Base-by-base conservation (phyloP, 2,888 invertebrate species). In the Meiosimyza platycephala region DNA sequence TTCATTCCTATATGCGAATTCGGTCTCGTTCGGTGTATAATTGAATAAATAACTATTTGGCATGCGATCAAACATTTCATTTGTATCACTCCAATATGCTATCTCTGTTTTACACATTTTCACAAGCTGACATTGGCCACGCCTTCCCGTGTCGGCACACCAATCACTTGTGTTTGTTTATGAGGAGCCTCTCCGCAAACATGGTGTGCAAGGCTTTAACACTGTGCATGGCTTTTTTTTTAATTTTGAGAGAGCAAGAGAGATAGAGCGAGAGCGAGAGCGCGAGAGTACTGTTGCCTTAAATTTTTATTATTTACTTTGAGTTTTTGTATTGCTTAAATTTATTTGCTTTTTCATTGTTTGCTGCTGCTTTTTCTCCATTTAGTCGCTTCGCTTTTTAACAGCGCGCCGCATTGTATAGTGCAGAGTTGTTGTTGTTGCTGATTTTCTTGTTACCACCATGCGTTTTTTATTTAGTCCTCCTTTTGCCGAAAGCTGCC, bases 361-460 rank as follows among this genome's bases (percentile, higher is more conserved):
- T 33, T 52, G 22, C 16, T 47, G 50, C 52, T 40, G 72, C 60
- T 62, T 70, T 64, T 71, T 48, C 22, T 60, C 65, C 51, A 18
- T 55, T 54, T 47, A 63, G 48, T 67, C 60, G 71, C 65, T 70
- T 64, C 57, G 57, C 71, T 71, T 59, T 71, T 70, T 65, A 28
- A 28, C 12, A 13, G n/a, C 3, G 7, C 18, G 22, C 66, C 62
- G 50, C 51, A 71, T 71, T 64, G 67, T 75, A 64, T 62, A 48
- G 22, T 64, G 68, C 54, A 68, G 68, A 69, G 40, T 40, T 40
- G 40, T 72, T 68, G 64, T 64, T 68, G 68, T 77, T 28, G 28
- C 28, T 28, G 3, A 3, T 3, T 28, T 28, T 28, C 81, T 81
- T 76, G 83, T 81, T 81, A 83, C 81, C 80, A 76, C 75, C 76